These are phyloP conservation scores for Apodemia duryi DNA, from an alignment of 2,888 invertebrate species.

Conservation along the genomic window DNA sequence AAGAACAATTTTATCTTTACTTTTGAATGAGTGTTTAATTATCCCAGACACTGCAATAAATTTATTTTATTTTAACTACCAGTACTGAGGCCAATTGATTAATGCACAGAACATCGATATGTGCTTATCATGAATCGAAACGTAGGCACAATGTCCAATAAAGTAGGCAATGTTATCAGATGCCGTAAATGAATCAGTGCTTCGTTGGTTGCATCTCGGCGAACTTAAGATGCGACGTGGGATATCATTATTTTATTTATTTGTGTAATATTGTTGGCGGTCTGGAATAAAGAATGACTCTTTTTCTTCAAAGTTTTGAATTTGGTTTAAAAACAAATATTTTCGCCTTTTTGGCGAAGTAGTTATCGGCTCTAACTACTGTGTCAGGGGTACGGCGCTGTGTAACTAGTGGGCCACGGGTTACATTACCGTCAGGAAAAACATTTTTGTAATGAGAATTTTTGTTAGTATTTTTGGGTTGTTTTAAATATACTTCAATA, in stretches of 20 bases:
- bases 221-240: slow-evolving; percentile 37
- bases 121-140: slow-evolving; percentile 59
- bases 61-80: slow-evolving; percentile 41
- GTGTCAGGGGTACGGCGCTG: no score
- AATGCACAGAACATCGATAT: slow-evolving; percentile 57
- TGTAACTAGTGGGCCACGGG: no score
- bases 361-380: no score
- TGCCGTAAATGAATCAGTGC: slow-evolving; percentile 71
- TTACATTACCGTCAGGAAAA: no score
- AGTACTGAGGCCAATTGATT: slow-evolving; percentile 47
- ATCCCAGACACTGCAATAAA: slow-evolving; percentile 61
- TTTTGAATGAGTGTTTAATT: slow-evolving; percentile 64
- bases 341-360: no score
- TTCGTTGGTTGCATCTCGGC: slow-evolving; percentile 34
- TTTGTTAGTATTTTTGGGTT: no score
- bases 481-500: no score
- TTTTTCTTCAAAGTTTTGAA: background rate
- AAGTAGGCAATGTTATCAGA: slow-evolving; percentile 69
- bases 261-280: slow-evolving; percentile 12
- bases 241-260: slow-evolving; percentile 15
- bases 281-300: background rate
- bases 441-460: no score
- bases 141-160: slow-evolving; percentile 73
- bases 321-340: background rate
- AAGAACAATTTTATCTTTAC: slow-evolving; percentile 46